Percentiles rank a stretch among this genome's conserved stretches.
phyloP scores from a whole-genome alignment of 2,888 invertebrate species.

The Hedya salicella region DNA sequence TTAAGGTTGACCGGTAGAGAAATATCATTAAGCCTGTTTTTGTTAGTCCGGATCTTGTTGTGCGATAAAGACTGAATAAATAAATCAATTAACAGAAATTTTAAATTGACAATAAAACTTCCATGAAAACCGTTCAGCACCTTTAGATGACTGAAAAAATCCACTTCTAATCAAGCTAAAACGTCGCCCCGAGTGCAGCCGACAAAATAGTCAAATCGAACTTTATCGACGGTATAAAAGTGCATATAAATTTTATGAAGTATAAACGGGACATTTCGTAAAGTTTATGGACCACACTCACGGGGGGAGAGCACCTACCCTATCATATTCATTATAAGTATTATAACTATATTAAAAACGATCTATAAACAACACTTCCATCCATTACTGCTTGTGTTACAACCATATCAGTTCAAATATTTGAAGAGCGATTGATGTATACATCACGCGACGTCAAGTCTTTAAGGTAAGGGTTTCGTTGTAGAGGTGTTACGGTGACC shows the following conservation, averaged over 20 bases:
- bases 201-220: conserved; percentile 78
- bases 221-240: conserved; percentile 80
- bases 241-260: conserved; percentile 84
- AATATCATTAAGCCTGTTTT: too few species aligned
- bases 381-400: conserved; percentile 43
- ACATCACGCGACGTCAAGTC: conserved; percentile 5
- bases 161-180: conserved; percentile 36
- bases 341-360: conserved; percentile 32
- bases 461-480: conserved; percentile 43
- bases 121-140: not conserved
- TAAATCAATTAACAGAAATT: too few species aligned
- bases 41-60: too few species aligned
- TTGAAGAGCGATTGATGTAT: conserved; percentile 43
- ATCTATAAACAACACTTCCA: not conserved
- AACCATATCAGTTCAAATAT: not conserved
- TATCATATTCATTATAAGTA: conserved; percentile 41
- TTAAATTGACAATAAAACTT: too few species aligned
- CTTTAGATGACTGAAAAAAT: conserved; percentile 14
- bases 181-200: conserved; percentile 54
- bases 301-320: conserved; percentile 65
- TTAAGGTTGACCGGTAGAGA: too few species aligned
- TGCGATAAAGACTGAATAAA: too few species aligned
- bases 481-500: conserved; percentile 70
- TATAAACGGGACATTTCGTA: conserved; percentile 77
- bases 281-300: conserved; percentile 75